These are phyloP conservation scores for Ptilodon capucinus DNA, from an alignment of 2,888 invertebrate species.

Conservation along the genomic window DNA sequence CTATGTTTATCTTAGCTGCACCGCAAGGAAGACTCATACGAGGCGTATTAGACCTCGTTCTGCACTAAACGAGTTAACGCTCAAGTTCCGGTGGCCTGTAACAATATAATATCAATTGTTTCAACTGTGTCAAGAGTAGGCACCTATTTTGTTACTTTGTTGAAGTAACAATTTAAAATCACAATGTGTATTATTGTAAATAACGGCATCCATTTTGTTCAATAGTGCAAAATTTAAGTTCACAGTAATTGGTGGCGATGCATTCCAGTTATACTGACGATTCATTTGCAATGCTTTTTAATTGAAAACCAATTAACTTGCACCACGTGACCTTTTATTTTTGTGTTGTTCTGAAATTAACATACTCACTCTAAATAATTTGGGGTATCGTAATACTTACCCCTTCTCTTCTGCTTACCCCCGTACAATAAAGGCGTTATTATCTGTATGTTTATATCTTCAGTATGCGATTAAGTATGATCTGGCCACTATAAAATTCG, in stretches of 20 bases:
- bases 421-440: no score
- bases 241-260: conserved; percentile 10
- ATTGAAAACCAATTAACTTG: conserved; percentile 37
- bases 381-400: background rate
- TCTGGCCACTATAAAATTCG: no score
- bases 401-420: no score
- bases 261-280: conserved; percentile 10
- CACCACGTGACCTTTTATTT: conserved; percentile 24
- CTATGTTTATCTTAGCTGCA: no score
- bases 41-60: no score
- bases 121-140: background rate
- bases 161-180: no score
- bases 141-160: background rate
- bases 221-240: conserved; percentile 18
- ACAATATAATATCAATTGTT: no score
- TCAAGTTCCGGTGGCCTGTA: no score
- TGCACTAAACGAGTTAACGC: no score
- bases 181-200: background rate
- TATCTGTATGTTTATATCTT: no score
- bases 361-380: background rate
- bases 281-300: conserved; percentile 39
- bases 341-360: background rate
- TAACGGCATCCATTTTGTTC: background rate
- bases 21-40: no score
- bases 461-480: no score